Percentiles rank a stretch among this genome's conserved stretches.
These are phyloP conservation scores for Flexamia atlantica DNA, from an alignment of 2,888 invertebrate species.

Conservation along the genomic window DNA sequence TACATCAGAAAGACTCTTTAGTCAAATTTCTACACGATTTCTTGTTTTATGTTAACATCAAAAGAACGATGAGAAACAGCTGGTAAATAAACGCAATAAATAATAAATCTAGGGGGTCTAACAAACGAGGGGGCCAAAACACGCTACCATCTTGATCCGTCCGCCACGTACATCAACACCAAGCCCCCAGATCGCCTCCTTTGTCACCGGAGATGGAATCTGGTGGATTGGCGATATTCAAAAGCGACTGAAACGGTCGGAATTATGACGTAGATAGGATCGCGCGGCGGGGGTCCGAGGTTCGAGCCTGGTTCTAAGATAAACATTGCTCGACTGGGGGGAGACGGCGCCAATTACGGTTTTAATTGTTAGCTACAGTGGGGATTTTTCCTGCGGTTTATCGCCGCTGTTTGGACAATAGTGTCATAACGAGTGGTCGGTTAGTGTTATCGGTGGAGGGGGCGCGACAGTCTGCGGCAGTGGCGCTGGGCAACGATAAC, in stretches of 20 bases:
- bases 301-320: slow-evolving; percentile 22
- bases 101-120: no score
- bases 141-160: neutral
- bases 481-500: neutral
- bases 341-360: slow-evolving; percentile 28
- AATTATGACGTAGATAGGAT: slow-evolving; percentile 36
- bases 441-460: neutral
- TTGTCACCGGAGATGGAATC: slow-evolving; percentile 35
- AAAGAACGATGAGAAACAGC: no score
- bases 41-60: no score
- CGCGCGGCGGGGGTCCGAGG: slow-evolving; percentile 18
- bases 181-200: neutral
- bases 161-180: neutral
- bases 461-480: neutral
- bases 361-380: slow-evolving; percentile 24
- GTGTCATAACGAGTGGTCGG: slow-evolving; percentile 17
- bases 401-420: slow-evolving; percentile 20
- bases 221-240: slow-evolving; percentile 39
- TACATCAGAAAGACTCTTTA: no score
- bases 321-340: slow-evolving; percentile 3
- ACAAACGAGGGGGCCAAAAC: no score
- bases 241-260: slow-evolving; percentile 8
- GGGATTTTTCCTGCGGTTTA: slow-evolving; percentile 29
- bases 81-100: no score
- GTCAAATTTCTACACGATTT: no score